Evolutionary conservation across 2,113 vertebrate genomes (phyloP).

Genomic region (Nyctibius bracteatus): DNA sequence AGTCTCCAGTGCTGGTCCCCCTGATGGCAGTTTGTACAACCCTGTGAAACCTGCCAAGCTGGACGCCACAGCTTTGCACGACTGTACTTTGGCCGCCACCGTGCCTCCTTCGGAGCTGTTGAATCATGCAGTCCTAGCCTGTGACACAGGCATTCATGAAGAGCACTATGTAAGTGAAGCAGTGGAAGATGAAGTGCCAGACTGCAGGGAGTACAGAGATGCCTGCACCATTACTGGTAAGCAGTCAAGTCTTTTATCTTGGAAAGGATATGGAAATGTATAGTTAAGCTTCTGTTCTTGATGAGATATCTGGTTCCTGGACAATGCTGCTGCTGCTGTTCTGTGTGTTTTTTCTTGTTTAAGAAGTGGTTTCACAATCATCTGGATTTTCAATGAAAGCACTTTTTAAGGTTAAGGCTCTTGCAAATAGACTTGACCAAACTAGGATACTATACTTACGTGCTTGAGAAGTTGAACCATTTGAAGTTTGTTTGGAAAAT

Average conservation of each 20-base stretch:
- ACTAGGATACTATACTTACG: background rate
- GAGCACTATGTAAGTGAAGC: slow-evolving; percentile 89
- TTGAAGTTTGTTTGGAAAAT: background rate
- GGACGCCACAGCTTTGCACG: slow-evolving; percentile 86
- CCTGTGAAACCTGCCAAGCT: slow-evolving; percentile 94
- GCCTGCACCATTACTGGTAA: slow-evolving; percentile 97
- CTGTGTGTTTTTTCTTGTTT: background rate
- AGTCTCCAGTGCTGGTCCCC: slow-evolving; percentile 63
- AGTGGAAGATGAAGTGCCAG: slow-evolving; percentile 68
- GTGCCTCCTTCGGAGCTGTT: slow-evolving; percentile 63
- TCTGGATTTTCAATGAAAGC: background rate
- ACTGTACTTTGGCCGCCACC: slow-evolving; percentile 78
- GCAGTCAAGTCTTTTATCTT: background rate
- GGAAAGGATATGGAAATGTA: background rate
- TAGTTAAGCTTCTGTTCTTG: background rate
- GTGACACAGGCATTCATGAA: slow-evolving; percentile 72
- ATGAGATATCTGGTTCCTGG: background rate
- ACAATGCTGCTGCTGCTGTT: background rate
- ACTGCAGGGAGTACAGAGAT: slow-evolving; percentile 82
- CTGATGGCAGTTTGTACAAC: slow-evolving; percentile 84
- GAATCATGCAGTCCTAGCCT: slow-evolving; percentile 66
- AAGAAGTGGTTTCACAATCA: background rate
- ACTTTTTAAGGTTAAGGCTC: background rate
- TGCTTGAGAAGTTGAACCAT: background rate
- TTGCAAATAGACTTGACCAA: background rate